phyloP scores from a whole-genome alignment of 2,888 invertebrate species.

The Leptarthrus brevirostris region DNA sequence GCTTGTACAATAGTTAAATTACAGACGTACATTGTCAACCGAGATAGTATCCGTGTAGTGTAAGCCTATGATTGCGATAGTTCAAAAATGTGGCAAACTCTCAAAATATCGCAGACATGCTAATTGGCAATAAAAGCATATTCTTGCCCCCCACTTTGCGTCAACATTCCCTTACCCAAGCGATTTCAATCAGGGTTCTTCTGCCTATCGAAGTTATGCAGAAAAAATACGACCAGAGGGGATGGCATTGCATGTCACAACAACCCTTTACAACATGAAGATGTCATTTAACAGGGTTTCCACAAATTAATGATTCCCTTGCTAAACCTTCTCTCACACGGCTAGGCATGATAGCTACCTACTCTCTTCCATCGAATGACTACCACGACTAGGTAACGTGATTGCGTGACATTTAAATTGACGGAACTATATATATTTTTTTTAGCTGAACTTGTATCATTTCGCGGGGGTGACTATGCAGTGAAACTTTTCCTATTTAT shows the following conservation, averaged over 20 bases:
- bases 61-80: neutral
- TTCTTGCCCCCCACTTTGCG: conserved; percentile 1
- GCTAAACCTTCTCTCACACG: conserved; percentile 3
- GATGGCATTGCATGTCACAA: conserved; percentile 48
- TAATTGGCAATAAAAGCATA: conserved; percentile 46
- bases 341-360: conserved; percentile 18
- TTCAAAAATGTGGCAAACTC: conserved; percentile 8
- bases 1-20: no score
- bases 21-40: neutral
- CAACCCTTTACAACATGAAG: conserved; percentile 47
- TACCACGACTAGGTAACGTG: conserved; percentile 11
- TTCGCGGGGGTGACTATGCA: conserved; percentile 1
- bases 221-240: neutral
- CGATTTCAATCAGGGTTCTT: conserved; percentile 21
- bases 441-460: conserved; percentile 13
- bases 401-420: conserved; percentile 47
- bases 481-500: conserved; percentile 37
- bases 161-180: neutral
- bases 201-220: neutral
- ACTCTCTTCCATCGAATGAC: neutral
- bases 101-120: conserved; percentile 34
- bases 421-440: conserved; percentile 18
- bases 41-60: neutral
- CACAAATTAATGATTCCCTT: conserved; percentile 36
- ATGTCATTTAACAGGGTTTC: conserved; percentile 35